Evolutionary conservation across 2,797 vertebrate genomes (phyloP).

Genomic region (Oreochromis grahami): DNA sequence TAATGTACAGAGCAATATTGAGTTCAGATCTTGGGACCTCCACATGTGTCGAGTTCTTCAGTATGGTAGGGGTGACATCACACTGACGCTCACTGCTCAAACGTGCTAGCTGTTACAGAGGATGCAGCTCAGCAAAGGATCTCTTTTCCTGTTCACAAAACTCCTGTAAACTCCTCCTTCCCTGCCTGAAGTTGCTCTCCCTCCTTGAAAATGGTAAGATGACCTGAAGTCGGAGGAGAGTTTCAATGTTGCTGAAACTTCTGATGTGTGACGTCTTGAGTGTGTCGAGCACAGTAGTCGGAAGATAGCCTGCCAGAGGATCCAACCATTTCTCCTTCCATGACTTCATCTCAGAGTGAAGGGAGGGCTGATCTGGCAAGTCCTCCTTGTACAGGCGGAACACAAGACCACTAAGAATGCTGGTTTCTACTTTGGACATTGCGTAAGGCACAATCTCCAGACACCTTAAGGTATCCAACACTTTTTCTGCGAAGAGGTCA

Average conservation of each 20-base stretch:
- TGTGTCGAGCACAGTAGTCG: conserved; percentile 73
- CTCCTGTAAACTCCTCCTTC: conserved; percentile 70
- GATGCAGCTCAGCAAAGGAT: conserved; percentile 69
- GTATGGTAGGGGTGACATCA: conserved; percentile 51
- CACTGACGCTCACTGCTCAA: conserved; percentile 13
- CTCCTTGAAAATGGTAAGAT: conserved; percentile 77
- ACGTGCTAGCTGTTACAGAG: conserved; percentile 62
- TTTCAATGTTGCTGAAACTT: conserved; percentile 78
- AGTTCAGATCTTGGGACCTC: conserved; percentile 47
- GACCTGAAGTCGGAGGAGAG: conserved; percentile 77
- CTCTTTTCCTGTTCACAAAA: conserved; percentile 67
- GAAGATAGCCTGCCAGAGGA: conserved; percentile 70
- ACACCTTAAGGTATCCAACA: conserved; percentile 74
- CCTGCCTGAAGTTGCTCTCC: conserved; percentile 78
- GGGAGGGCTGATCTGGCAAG: conserved; percentile 72
- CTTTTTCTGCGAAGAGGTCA: conserved; percentile 73
- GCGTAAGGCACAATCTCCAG: conserved; percentile 85
- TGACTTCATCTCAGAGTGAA: conserved; percentile 70
- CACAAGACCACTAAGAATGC: conserved; percentile 67
- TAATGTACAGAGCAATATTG: conserved; percentile 72
- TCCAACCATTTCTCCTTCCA: conserved; percentile 81
- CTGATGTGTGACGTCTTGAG: conserved; percentile 76
- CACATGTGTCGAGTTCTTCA: conserved; percentile 51
- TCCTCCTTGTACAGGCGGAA: conserved; percentile 75
- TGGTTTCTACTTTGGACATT: conserved; percentile 78